These are phyloP conservation scores for Halcyon malimbica DNA, from an alignment of 2,113 vertebrate genomes.

Conservation along the genomic window DNA sequence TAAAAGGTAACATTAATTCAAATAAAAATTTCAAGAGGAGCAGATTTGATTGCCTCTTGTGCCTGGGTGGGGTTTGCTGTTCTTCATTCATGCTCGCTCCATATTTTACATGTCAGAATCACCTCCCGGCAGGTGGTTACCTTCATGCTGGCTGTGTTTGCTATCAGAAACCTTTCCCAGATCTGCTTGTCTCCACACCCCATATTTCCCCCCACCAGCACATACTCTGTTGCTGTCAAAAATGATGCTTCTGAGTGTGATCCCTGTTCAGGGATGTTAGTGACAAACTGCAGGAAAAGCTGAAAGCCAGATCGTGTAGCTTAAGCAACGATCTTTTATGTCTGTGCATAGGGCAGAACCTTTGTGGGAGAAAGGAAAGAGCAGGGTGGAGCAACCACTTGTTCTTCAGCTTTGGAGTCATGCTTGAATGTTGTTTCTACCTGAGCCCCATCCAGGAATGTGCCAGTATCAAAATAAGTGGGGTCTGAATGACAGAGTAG, in stretches of 20 bases:
- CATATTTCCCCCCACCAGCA: not conserved
- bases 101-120: not conserved
- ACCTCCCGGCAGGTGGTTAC: constrained; percentile 23
- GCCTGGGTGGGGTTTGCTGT: not conserved
- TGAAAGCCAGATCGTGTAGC: not conserved
- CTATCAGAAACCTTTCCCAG: not conserved
- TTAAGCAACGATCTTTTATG: not conserved
- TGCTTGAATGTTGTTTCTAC: not conserved
- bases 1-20: constrained; percentile 47
- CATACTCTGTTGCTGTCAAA: not conserved
- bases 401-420: not conserved
- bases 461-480: not conserved
- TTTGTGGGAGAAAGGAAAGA: not conserved
- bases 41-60: not conserved
- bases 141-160: constrained; percentile 25
- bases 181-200: not conserved
- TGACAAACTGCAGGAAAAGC: not conserved
- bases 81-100: not conserved
- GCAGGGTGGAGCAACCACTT: not conserved
- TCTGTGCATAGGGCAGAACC: not conserved
- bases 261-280: not conserved
- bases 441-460: not conserved
- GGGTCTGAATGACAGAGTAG: not conserved
- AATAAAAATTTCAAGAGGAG: constrained; percentile 37
- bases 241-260: not conserved